phyloP scores from a whole-genome alignment of 2,797 vertebrate species.

The Tenualosa ilisha region DNA sequence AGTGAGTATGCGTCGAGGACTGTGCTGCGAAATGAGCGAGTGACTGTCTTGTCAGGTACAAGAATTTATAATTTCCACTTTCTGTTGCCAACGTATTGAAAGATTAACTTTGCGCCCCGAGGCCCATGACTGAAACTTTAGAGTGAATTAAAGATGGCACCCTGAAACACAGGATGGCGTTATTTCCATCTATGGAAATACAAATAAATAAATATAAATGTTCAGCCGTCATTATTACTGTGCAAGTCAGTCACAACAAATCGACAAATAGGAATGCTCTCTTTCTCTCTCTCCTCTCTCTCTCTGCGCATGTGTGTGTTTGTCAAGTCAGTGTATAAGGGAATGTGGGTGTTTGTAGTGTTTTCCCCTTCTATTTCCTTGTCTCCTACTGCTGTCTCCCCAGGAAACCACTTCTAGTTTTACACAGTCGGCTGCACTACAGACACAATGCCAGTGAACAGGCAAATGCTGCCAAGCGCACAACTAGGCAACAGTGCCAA shows the following conservation, averaged over 20 bases:
- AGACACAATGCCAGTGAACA: background rate
- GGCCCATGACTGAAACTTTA: background rate
- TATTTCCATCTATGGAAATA: background rate
- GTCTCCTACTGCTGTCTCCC: background rate
- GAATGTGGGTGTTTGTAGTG: background rate
- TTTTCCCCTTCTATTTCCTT: background rate
- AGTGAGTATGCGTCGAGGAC: background rate
- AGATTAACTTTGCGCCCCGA: no score
- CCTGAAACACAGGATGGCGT: background rate
- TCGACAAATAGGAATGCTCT: background rate
- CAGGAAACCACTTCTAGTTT: constrained; percentile 6
- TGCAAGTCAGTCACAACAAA: background rate
- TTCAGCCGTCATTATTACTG: background rate
- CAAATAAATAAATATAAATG: no score
- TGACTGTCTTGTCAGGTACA: background rate
- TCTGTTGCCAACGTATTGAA: background rate
- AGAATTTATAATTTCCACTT: background rate
- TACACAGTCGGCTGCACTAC: constrained; percentile 1
- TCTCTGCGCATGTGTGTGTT: background rate
- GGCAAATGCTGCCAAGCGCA: background rate
- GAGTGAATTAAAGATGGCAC: background rate
- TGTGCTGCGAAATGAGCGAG: background rate
- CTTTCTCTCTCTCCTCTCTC: background rate
- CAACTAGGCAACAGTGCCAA: background rate
- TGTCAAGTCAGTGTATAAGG: background rate